Percentiles rank a stretch among this genome's conserved stretches.
Evolutionary conservation across 2,797 vertebrate species (phyloP).

Genomic region (Tragelaphus oryx): DNA sequence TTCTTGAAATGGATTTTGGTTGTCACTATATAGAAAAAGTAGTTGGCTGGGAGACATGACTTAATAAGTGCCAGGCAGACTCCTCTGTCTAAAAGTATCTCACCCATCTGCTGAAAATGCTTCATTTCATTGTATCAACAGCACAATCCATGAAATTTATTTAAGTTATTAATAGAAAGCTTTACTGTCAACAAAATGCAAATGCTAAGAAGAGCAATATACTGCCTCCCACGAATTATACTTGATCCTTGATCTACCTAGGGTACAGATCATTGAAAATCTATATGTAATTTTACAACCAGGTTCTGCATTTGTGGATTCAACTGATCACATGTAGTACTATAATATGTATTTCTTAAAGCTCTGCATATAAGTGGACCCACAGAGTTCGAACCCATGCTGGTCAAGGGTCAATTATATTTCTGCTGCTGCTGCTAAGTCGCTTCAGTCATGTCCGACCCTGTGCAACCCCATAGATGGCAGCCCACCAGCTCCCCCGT

Average conservation of each 20-base stretch:
- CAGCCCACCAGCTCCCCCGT: no score
- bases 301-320: neutral
- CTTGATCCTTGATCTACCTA: neutral
- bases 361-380: neutral
- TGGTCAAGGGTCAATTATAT: neutral
- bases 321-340: neutral
- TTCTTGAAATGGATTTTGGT: neutral
- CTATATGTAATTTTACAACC: neutral
- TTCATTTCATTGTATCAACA: neutral
- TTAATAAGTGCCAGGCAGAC: neutral
- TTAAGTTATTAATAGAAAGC: neutral
- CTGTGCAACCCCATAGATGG: no score
- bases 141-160: neutral
- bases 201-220: neutral
- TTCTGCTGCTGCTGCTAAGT: no score
- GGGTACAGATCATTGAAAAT: neutral
- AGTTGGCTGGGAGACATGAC: neutral
- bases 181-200: constrained; percentile 21
- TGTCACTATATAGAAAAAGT: neutral
- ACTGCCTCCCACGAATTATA: neutral
- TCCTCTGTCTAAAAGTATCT: constrained; percentile 6
- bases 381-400: neutral
- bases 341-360: neutral
- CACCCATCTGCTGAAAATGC: neutral
- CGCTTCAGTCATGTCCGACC: no score